Percentiles rank a stretch among this genome's conserved stretches.
These are phyloP conservation scores for Leptinotarsa lineolata DNA, from an alignment of 1,140 invertebrate species.

Conservation along the genomic window DNA sequence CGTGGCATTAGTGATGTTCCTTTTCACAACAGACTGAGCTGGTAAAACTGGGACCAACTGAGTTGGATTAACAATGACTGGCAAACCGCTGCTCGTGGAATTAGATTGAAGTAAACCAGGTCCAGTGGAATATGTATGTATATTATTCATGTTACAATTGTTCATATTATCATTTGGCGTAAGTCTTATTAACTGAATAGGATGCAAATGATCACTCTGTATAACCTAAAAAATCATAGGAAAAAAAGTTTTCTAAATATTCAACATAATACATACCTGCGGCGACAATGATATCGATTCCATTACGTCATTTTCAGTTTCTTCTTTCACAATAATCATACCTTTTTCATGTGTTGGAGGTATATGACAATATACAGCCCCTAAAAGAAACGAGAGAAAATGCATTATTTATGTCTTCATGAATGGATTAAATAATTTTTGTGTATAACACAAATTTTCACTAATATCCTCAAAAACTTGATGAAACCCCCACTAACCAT, in stretches of 20 bases:
- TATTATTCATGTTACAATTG: slow-evolving; percentile 33
- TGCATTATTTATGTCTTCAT: not conserved
- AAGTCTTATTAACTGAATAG: slow-evolving; percentile 39
- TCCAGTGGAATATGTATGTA: slow-evolving; percentile 37
- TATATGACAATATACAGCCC: slow-evolving; percentile 48
- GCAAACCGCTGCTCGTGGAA: slow-evolving; percentile 52
- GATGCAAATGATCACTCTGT: slow-evolving; percentile 48
- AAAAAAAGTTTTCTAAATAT: not conserved
- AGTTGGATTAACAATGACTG: slow-evolving; percentile 74
- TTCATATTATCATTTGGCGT: slow-evolving; percentile 33
- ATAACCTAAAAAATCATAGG: slow-evolving; percentile 42
- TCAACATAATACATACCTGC: slow-evolving; percentile 37
- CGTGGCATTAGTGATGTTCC: slow-evolving; percentile 36
- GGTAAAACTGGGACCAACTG: slow-evolving; percentile 72
- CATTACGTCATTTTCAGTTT: slow-evolving; percentile 42
- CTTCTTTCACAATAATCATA: slow-evolving; percentile 51
- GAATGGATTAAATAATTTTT: no score
- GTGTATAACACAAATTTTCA: no score
- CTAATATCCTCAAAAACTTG: no score
- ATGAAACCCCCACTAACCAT: no score
- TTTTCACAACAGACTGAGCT: slow-evolving; percentile 51
- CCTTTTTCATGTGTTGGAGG: slow-evolving; percentile 47
- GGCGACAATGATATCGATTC: slow-evolving; percentile 41
- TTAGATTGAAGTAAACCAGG: slow-evolving; percentile 34
- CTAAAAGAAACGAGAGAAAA: slow-evolving; percentile 33